Base-by-base conservation (phyloP, 2,797 vertebrate species). In the Rhabdomys pumilio region DNA sequence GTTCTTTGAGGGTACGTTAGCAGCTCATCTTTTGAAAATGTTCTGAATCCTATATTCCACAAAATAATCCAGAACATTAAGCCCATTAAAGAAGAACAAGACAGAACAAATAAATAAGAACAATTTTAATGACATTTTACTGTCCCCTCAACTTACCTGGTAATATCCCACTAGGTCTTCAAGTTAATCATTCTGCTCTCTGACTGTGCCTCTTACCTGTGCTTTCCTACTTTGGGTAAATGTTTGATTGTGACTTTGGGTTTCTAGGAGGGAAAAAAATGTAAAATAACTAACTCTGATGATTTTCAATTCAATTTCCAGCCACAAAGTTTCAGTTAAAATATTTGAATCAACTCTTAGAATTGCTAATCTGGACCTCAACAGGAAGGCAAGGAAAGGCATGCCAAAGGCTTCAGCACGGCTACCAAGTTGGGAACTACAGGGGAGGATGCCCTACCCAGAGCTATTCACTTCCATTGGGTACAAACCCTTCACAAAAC, bases 1-100 rank as follows among this genome's bases (percentile, higher is more conserved):
- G 63, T 96, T 98, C 97, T 97, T 84, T 97, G 96, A 89, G 73
- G 61, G 53, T 89, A 95, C 95, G 97, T 91, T 95, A 90, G 93
- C 59, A 92, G 50, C 72, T 89, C 53, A 97, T 98, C 90, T 98
- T 57, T 97, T 97, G 69, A 67, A 96, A 79, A 90, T 96, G 73
- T 95, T 82, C 95, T 96, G 97, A 95, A 89, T 93, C n/a, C 90
- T 95, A 79, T 59, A 96, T 86, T 47, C 57, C 72, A 31, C 67
- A 53, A 65, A 96, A 94, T 55, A 31, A 97, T 93, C 53, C 47
- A 92, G 90, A 81, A 96, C 90, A 77, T 75, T 50, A 85, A 65
- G 87, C 13, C 31, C 44, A 86, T 59, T 92, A 38, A 93, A 92
- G 41, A 91, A 88, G 93, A 92, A 57, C 41, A 91, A 90, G 93